Conservation (phyloP, 2,113 vertebrate genomes). For the Phrynosoma platyrhinos region DNA sequence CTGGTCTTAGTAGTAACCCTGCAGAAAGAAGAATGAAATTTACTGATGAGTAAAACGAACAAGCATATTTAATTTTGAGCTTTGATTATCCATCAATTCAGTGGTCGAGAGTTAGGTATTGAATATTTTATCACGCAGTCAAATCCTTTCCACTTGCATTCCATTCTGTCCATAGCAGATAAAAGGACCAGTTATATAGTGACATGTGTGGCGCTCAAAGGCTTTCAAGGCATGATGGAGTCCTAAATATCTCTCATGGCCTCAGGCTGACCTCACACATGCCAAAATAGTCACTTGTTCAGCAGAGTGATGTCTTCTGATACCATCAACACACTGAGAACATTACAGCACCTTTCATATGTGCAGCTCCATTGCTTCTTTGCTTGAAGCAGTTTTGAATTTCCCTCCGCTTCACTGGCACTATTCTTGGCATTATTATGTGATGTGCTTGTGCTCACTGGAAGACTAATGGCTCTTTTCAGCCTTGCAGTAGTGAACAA, state of each 20-base stretch:
- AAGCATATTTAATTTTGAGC: slow-evolving; percentile 9
- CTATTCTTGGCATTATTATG: background rate
- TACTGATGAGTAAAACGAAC: background rate
- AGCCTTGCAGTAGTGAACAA: background rate
- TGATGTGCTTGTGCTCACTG: background rate
- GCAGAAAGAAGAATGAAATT: background rate
- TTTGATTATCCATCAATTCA: background rate
- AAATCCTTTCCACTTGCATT: background rate
- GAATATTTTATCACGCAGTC: slow-evolving; percentile 5
- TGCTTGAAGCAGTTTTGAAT: slow-evolving; percentile 29
- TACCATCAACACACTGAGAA: background rate
- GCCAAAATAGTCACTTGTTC: slow-evolving; percentile 23
- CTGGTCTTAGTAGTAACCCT: background rate
- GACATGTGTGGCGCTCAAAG: background rate
- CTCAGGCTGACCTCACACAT: slow-evolving; percentile 8
- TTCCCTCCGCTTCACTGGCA: slow-evolving; percentile 10
- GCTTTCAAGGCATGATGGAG: background rate
- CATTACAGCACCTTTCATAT: slow-evolving; percentile 14
- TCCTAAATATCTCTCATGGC: slow-evolving; percentile 11
- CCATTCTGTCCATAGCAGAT: background rate
- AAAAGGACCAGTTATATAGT: background rate
- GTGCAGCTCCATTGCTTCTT: slow-evolving; percentile 21
- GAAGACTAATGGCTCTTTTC: slow-evolving; percentile 6
- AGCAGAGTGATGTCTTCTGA: slow-evolving; percentile 20
- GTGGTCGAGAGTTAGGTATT: background rate